These are phyloP conservation scores for Pangasius sanitwongsei DNA, from an alignment of 2,797 vertebrate species.

Conservation along the genomic window DNA sequence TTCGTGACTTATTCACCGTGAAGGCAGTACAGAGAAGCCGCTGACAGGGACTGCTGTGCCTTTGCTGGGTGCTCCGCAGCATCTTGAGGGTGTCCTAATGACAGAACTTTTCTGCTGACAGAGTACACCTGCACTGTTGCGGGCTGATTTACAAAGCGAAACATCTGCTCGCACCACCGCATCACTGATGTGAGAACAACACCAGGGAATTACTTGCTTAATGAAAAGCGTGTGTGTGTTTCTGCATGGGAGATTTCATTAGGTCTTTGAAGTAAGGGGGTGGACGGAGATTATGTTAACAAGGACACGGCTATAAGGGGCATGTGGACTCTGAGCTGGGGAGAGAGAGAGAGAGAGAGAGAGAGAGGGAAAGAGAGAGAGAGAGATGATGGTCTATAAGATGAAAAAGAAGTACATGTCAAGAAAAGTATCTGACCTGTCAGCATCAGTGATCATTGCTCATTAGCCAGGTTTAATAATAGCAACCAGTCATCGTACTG, in stretches of 20 bases:
- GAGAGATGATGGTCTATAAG: neutral
- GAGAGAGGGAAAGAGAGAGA: neutral
- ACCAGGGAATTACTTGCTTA: slow-evolving; percentile 44
- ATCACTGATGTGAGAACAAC: slow-evolving; percentile 43
- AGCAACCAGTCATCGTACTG: neutral
- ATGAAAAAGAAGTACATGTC: neutral
- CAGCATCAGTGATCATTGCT: slow-evolving; percentile 8
- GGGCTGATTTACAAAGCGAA: slow-evolving; percentile 36
- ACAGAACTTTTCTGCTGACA: slow-evolving; percentile 30
- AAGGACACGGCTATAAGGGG: slow-evolving; percentile 15
- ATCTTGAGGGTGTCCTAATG: neutral
- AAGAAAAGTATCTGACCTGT: slow-evolving; percentile 11
- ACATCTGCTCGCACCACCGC: slow-evolving; percentile 41
- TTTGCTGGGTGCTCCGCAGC: neutral
- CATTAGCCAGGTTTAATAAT: slow-evolving; percentile 35
- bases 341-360: neutral
- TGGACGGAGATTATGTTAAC: slow-evolving; percentile 20
- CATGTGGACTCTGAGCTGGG: slow-evolving; percentile 16
- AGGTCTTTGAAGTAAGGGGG: slow-evolving; percentile 31
- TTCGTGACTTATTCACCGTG: slow-evolving; percentile 37
- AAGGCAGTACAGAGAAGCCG: neutral
- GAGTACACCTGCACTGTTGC: slow-evolving; percentile 16
- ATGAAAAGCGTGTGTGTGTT: slow-evolving; percentile 44
- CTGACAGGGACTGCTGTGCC: neutral
- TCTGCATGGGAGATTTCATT: slow-evolving; percentile 41